Evolutionary conservation across 2,113 vertebrate genomes (phyloP).

Genomic region (Hippocampus guttulatus): DNA sequence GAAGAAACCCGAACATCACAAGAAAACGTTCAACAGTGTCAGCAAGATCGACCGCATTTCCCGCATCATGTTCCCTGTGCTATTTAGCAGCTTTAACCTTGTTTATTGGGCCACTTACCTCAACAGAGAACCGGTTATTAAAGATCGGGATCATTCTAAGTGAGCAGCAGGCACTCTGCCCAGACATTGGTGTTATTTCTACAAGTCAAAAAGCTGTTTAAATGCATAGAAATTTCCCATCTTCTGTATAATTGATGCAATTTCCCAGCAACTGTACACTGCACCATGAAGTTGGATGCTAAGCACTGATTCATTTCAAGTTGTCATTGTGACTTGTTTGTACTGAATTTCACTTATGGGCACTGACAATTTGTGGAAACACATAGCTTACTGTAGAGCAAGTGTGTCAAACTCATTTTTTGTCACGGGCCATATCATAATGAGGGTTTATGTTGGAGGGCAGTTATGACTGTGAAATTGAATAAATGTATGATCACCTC

Average conservation of each 20-base stretch:
- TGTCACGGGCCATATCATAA: no score
- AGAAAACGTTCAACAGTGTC: conserved; percentile 96
- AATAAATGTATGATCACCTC: no score
- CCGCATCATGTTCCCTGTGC: conserved; percentile 91
- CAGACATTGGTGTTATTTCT: conserved; percentile 48
- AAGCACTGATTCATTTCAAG: not conserved
- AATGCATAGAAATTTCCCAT: conserved; percentile 5
- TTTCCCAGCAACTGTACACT: not conserved
- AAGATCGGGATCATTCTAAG: conserved; percentile 44
- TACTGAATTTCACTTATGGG: not conserved
- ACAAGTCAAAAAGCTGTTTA: conserved; percentile 20
- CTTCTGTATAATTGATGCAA: not conserved
- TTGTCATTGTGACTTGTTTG: not conserved
- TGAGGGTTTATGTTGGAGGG: no score
- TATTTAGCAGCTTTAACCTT: conserved; percentile 91
- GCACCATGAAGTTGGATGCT: not conserved
- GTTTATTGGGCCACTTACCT: conserved; percentile 94
- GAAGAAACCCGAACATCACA: conserved; percentile 80
- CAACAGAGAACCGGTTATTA: conserved; percentile 42
- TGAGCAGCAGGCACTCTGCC: conserved; percentile 60
- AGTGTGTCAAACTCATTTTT: no score
- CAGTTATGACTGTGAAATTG: no score
- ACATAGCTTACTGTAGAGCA: not conserved
- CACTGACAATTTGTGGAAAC: not conserved
- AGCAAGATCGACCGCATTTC: conserved; percentile 98